phyloP scores from a whole-genome alignment of 30 jellyfish, hydroid and myxozoan species.

The Kudoa iwatai region DNA sequence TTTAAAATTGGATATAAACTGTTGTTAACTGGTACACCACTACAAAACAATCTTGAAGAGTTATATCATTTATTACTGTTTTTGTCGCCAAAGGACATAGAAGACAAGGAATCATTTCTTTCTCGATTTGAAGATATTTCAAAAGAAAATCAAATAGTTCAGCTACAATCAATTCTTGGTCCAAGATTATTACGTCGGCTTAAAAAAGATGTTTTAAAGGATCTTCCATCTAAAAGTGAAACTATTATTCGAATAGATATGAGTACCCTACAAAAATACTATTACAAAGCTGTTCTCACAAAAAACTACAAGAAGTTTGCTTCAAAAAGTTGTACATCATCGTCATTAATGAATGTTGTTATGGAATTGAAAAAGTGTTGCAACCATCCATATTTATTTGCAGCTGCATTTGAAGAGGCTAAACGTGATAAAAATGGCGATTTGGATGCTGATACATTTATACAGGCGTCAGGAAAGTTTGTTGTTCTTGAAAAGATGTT shows the following conservation, averaged over 20 bases:
- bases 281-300: slow-evolving; percentile 43
- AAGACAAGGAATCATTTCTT: slow-evolving; percentile 32
- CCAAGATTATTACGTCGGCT: slow-evolving; percentile 89
- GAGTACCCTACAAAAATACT: slow-evolving; percentile 62
- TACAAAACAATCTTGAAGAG: slow-evolving; percentile 79
- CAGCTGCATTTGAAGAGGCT: slow-evolving; percentile 34
- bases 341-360: slow-evolving; percentile 41
- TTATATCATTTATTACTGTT: slow-evolving; percentile 45
- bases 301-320: slow-evolving; percentile 52
- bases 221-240: slow-evolving; percentile 82
- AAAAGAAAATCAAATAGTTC: slow-evolving; percentile 69
- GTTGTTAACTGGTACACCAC: slow-evolving; percentile 80
- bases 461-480: slow-evolving; percentile 39
- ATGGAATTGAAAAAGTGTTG: slow-evolving; percentile 95
- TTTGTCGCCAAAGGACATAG: slow-evolving; percentile 35
- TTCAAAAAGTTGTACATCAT: slow-evolving; percentile 39
- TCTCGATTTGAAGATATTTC: slow-evolving; percentile 87
- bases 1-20: slow-evolving; percentile 35
- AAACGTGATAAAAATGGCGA: neutral
- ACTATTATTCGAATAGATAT: slow-evolving; percentile 64
- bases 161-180: slow-evolving; percentile 72
- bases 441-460: neutral
- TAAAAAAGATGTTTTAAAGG: slow-evolving; percentile 59
- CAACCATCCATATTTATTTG: slow-evolving; percentile 67
- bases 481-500: slow-evolving; percentile 50